Conservation (phyloP, 2,113 vertebrate species). For the Atherinomorus stipes region DNA sequence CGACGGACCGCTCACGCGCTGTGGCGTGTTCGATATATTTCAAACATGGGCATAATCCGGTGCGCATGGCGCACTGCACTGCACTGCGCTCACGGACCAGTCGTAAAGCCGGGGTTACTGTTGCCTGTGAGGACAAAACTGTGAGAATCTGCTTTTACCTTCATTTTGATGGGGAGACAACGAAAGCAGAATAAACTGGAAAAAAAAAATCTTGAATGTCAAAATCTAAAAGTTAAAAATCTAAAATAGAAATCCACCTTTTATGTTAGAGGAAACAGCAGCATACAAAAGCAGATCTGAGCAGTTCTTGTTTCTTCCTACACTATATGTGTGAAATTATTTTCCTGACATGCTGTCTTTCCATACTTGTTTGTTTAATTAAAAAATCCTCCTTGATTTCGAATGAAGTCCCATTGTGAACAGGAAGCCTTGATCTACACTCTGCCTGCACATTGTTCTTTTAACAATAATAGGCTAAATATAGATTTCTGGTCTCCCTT, state of each 20-base stretch:
- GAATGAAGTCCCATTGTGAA: conserved; percentile 52
- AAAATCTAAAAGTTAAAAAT: neutral
- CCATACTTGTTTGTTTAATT: conserved; percentile 38
- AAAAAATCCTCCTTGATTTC: conserved; percentile 33
- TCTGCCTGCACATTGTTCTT: conserved; percentile 49
- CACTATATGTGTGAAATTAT: conserved; percentile 16
- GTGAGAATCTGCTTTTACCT: neutral
- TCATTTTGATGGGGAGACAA: neutral
- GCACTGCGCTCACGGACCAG: too few species aligned
- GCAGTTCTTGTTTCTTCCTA: conserved; percentile 1
- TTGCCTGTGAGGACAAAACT: neutral
- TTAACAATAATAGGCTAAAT: conserved; percentile 62
- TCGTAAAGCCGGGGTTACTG: too few species aligned
- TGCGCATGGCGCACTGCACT: too few species aligned
- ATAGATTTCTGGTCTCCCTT: conserved; percentile 42
- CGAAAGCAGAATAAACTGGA: neutral
- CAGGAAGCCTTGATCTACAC: conserved; percentile 58
- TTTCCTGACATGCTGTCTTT: conserved; percentile 23
- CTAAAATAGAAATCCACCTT: neutral
- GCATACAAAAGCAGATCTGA: neutral
- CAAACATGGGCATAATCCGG: too few species aligned
- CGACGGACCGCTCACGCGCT: too few species aligned
- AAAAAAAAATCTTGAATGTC: conserved; percentile 7
- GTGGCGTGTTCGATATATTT: too few species aligned
- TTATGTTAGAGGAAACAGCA: neutral